phyloP scores from a whole-genome alignment of 2,888 invertebrate genomes.

The Aphodius granarius region DNA sequence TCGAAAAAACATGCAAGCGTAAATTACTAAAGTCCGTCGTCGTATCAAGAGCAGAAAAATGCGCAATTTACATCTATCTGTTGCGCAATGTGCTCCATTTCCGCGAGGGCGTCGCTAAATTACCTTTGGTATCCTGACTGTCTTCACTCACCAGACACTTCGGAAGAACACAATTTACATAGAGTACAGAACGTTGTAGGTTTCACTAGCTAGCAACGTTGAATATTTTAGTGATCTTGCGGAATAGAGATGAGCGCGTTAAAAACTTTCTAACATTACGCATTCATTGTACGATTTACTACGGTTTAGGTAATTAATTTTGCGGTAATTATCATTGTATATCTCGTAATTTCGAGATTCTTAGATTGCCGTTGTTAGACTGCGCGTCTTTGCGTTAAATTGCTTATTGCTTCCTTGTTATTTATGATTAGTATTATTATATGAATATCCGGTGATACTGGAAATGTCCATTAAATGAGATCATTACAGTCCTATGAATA shows the following conservation, averaged over 20 bases:
- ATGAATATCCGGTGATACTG: background rate
- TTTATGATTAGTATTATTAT: background rate
- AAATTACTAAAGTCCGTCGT: background rate
- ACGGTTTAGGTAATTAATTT: background rate
- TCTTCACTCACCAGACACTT: too few relatives aligned
- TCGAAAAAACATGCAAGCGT: background rate
- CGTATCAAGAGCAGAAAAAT: background rate
- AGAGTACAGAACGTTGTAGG: background rate
- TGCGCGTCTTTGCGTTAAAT: background rate
- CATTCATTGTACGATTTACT: background rate
- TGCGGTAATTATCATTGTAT: background rate
- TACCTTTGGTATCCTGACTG: too few relatives aligned
- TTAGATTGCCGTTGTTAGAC: background rate
- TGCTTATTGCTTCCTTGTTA: background rate
- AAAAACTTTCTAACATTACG: background rate
- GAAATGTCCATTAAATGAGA: background rate
- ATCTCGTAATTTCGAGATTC: background rate
- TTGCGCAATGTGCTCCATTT: background rate
- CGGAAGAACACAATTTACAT: background rate
- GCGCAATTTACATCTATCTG: background rate
- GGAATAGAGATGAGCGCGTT: background rate
- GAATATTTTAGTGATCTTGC: background rate
- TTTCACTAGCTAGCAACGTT: background rate
- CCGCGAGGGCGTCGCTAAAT: background rate
- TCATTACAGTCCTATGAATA: background rate